Base-by-base conservation (phyloP, 2,888 invertebrate genomes). In the Drosophila birchii region DNA sequence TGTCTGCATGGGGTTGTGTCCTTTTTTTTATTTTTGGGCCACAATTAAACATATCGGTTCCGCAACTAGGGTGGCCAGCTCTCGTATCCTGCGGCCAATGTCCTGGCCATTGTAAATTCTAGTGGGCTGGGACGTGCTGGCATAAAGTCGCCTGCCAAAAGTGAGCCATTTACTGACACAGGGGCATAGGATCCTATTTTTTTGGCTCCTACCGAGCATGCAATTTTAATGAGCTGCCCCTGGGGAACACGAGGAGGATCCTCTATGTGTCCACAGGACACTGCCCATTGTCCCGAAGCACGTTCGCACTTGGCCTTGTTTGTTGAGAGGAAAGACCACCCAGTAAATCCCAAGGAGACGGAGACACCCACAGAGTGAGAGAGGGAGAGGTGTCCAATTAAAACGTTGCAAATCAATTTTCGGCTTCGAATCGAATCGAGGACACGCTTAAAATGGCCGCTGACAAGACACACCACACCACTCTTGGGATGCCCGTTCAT, bases 51-150 rank as follows among this genome's bases (percentile, higher is more conserved):
- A 78, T 79, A 90, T 89, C 91, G 86, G 80, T 90, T 89, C 85
- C 86, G 88, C 92, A 91, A 91, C 91, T 89, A 90, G 91, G 91
- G 91, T 91, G 91, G 91, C 84, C 90, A n/a, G 7, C 29, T 44
- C 58, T 36, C 62, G 70, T 58, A 36, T 43, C 44, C 68, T 75
- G 45, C 41, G 32, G 34, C 51, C 34, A 14, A 64, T 78, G 61
- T 58, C 53, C 51, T 51, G 64, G 64, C 49, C 64, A 49, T 73
- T 73, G 73, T 73, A 58, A 59, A 67, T 75, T 73, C 41, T 73
- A 73, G 76, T 73, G 73, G 73, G 73, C 70, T n/a, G 55, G 72
- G 59, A 70, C 73, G 71, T 75, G 78, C 78, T 62, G 62, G 69
- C 67, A 53, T 53, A 53, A 57, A 73, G 70, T 66, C 89, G 89